A percentile compares a stretch with the other conserved stretches of the same genome.
Conservation (phyloP, 2,888 invertebrate genomes). For the Trachelus troglodyta region DNA sequence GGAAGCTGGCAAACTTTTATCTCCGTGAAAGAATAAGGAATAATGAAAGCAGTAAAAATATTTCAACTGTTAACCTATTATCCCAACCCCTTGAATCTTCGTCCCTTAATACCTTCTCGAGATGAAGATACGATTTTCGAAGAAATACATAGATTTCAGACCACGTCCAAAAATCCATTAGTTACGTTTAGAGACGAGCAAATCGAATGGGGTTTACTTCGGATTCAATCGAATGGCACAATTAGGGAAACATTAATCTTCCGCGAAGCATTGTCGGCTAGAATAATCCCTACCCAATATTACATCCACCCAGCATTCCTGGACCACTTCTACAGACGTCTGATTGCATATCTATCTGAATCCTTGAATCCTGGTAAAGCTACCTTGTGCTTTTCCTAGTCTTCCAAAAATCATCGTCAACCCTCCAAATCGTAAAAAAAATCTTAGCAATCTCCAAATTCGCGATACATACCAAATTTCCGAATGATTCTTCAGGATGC, state of each 20-base stretch:
- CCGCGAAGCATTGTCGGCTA: neutral
- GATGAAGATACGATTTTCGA: neutral
- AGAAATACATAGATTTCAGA: constrained; percentile 22
- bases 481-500: no score
- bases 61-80: neutral
- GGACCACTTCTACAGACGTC: neutral
- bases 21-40: neutral
- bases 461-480: no score
- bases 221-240: constrained; percentile 33
- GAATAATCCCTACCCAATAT: neutral
- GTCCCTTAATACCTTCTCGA: neutral
- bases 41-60: constrained; percentile 11
- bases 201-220: constrained; percentile 26
- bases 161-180: constrained; percentile 24
- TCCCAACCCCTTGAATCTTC: neutral
- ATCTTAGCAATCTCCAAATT: no score
- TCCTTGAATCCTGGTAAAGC: neutral
- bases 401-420: no score
- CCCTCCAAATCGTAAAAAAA: no score
- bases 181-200: constrained; percentile 19
- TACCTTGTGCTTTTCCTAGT: neutral
- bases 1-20: neutral
- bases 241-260: constrained; percentile 32
- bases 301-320: neutral
- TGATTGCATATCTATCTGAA: neutral